Evolutionary conservation across 2,113 vertebrate genomes (phyloP).

Genomic region (Lophochroa leadbeateri): DNA sequence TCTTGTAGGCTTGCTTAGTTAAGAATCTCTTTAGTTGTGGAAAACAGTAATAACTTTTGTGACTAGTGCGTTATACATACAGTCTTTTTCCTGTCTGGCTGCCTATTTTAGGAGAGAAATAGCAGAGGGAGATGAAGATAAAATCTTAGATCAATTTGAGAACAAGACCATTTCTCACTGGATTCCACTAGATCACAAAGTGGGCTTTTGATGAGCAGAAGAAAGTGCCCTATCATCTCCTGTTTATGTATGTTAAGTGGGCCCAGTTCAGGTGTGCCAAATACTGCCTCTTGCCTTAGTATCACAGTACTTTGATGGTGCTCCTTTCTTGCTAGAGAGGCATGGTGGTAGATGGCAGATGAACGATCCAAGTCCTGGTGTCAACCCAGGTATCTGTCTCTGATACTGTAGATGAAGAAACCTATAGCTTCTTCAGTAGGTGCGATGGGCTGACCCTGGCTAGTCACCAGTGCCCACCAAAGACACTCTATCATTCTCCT

Average conservation of each 20-base stretch:
- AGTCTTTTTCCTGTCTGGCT: background rate
- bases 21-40: background rate
- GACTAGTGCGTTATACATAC: background rate
- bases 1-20: background rate
- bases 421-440: background rate
- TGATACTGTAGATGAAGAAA: background rate
- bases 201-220: background rate
- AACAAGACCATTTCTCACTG: background rate
- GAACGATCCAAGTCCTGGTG: background rate
- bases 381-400: background rate
- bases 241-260: background rate
- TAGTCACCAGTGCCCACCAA: background rate
- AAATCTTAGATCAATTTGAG: background rate
- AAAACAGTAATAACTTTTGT: background rate
- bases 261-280: background rate
- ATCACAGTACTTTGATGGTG: background rate
- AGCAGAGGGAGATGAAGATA: background rate
- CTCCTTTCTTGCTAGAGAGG: background rate
- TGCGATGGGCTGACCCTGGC: background rate
- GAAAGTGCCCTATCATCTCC: background rate
- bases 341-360: background rate
- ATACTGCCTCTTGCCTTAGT: background rate
- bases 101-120: background rate
- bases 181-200: background rate
- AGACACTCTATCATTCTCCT: background rate